Evolutionary conservation across 2,888 invertebrate species (phyloP).

Genomic region (Stenolophus ochropezus): DNA sequence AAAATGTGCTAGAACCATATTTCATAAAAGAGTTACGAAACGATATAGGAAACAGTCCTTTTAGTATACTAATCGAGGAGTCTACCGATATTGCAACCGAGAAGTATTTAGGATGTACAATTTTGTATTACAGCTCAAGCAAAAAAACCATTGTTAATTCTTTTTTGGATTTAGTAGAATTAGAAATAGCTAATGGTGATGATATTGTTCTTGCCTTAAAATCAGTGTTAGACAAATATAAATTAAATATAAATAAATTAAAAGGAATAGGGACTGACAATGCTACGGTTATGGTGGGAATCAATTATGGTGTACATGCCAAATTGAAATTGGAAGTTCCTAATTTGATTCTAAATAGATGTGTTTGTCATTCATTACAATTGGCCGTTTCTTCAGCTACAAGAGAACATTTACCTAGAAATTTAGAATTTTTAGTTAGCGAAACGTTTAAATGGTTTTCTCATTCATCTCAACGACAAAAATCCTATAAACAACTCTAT

Average conservation of each 20-base stretch:
- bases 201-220: slow-evolving; percentile 61
- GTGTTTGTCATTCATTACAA: slow-evolving; percentile 69
- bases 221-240: slow-evolving; percentile 53
- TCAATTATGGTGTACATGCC: slow-evolving; percentile 68
- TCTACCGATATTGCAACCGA: slow-evolving; percentile 64
- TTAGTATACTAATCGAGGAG: slow-evolving; percentile 65
- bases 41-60: slow-evolving; percentile 63
- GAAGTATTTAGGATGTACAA: slow-evolving; percentile 63
- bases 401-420: neutral
- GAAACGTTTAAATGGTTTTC: slow-evolving; percentile 66
- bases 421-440: neutral
- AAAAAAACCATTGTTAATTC: slow-evolving; percentile 63
- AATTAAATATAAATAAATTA: slow-evolving; percentile 65
- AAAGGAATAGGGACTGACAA: slow-evolving; percentile 69
- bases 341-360: slow-evolving; percentile 66
- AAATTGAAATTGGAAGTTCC: slow-evolving; percentile 67
- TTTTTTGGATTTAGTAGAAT: slow-evolving; percentile 62
- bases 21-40: slow-evolving; percentile 60
- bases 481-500: slow-evolving; percentile 49
- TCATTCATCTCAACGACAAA: slow-evolving; percentile 61
- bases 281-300: slow-evolving; percentile 68
- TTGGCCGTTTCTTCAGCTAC: neutral
- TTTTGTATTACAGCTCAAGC: slow-evolving; percentile 61
- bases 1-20: slow-evolving; percentile 61
- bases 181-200: slow-evolving; percentile 62